Conservation (phyloP, 2,888 invertebrate genomes). For the Timandra comae region DNA sequence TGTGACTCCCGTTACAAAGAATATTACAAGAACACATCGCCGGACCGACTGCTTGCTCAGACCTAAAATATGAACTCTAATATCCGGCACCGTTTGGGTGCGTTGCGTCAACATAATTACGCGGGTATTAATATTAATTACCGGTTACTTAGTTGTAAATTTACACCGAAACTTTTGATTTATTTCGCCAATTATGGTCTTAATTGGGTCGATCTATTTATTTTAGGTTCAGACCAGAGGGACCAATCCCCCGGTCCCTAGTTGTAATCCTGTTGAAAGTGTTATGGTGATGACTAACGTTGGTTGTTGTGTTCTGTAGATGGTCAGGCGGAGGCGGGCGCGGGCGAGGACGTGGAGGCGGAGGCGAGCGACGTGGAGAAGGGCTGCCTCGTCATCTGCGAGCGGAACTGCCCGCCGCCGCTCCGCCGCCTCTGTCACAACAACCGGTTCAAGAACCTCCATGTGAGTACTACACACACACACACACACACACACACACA, state of each 20-base stretch:
- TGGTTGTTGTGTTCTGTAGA: conserved; percentile 15
- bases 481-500: no score
- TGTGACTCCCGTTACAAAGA: no score
- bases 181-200: background rate
- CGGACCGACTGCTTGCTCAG: no score
- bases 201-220: background rate
- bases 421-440: conserved; percentile 80
- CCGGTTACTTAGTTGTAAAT: background rate
- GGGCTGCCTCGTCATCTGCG: conserved; percentile 40
- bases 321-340: conserved; percentile 28
- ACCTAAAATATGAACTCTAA: no score
- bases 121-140: no score
- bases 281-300: no score
- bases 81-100: no score
- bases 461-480: conserved; percentile 79
- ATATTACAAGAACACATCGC: no score
- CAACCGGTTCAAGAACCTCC: conserved; percentile 87
- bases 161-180: background rate
- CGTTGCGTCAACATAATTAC: no score
- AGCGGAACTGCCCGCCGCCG: conserved; percentile 63
- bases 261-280: no score
- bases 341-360: conserved; percentile 25
- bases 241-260: no score
- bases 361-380: conserved; percentile 33
- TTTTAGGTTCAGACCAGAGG: no score